phyloP scores from a whole-genome alignment of 1,140 invertebrate genomes.

The Meloidogyne chitwoodi region DNA sequence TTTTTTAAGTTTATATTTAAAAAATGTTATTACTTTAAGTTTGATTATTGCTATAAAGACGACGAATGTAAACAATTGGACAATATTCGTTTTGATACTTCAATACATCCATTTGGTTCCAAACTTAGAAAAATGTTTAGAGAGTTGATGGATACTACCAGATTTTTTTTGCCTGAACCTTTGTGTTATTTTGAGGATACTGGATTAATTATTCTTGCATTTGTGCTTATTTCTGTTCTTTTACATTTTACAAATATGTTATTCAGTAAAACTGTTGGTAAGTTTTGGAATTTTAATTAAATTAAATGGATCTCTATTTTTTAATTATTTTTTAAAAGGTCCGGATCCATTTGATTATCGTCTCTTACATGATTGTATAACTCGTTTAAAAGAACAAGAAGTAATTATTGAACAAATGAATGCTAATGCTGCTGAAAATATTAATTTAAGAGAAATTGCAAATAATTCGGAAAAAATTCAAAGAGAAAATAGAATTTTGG shows the following conservation, averaged over 20 bases:
- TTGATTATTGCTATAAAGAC: constrained; percentile 14
- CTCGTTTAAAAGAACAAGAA: constrained; percentile 31
- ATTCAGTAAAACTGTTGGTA: neutral
- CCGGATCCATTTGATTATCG: constrained; percentile 20
- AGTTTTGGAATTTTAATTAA: no score
- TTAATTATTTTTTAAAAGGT: constrained; percentile 12
- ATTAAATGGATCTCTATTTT: neutral
- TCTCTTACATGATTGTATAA: constrained; percentile 28
- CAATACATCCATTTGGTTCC: neutral
- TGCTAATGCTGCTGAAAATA: neutral
- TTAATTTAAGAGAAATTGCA: constrained; percentile 4
- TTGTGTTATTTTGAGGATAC: constrained; percentile 27
- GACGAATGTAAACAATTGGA: constrained; percentile 10
- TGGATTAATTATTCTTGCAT: constrained; percentile 19
- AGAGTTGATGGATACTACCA: constrained; percentile 1
- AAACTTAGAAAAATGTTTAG: constrained; percentile 2
- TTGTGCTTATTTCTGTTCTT: constrained; percentile 3
- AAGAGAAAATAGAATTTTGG: constrained; percentile 5
- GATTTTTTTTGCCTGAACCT: constrained; percentile 11
- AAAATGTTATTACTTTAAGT: no score
- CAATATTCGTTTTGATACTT: neutral
- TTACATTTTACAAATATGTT: constrained; percentile 34
- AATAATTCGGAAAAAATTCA: neutral
- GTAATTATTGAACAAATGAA: constrained; percentile 19
- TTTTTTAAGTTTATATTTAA: no score